These are phyloP conservation scores for Ceratitis capitata DNA, from an alignment of 1,140 invertebrate genomes.

Conservation along the genomic window DNA sequence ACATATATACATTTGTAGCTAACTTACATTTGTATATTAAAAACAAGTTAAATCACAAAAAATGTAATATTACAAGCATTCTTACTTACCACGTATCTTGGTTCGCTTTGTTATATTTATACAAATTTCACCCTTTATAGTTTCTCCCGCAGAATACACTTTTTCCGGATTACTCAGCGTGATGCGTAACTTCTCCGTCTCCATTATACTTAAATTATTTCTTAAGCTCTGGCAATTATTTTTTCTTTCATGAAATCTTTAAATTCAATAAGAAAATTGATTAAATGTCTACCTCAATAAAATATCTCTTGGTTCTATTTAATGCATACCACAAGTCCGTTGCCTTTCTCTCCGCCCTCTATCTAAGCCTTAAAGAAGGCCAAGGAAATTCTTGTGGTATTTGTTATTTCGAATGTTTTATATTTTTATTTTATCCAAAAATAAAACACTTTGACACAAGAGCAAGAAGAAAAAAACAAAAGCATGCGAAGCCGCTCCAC, in stretches of 20 bases:
- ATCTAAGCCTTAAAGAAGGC: not conserved
- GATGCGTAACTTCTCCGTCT: conserved; percentile 61
- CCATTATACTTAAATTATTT: conserved; percentile 48
- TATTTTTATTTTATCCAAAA: conserved; percentile 23
- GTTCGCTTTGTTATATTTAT: conserved; percentile 59
- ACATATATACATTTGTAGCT: not conserved
- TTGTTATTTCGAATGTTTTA: not conserved
- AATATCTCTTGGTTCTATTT: not conserved
- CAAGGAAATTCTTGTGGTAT: not conserved
- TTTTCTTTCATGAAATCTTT: not conserved
- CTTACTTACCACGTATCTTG: conserved; percentile 63
- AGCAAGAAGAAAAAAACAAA: not conserved
- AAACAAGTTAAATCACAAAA: not conserved
- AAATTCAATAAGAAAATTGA: not conserved
- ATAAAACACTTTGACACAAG: conserved; percentile 20
- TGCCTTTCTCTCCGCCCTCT: not conserved
- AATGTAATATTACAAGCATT: not conserved
- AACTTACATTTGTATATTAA: not conserved
- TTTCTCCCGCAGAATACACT: conserved; percentile 59
- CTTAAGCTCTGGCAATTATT: not conserved
- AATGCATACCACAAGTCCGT: not conserved
- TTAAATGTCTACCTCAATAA: not conserved
- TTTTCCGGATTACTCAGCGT: conserved; percentile 58
- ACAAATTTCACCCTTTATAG: conserved; percentile 60
- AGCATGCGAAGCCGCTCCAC: not conserved